phyloP scores from a whole-genome alignment of 2,888 invertebrate species.

The Chrysodeixis includens region DNA sequence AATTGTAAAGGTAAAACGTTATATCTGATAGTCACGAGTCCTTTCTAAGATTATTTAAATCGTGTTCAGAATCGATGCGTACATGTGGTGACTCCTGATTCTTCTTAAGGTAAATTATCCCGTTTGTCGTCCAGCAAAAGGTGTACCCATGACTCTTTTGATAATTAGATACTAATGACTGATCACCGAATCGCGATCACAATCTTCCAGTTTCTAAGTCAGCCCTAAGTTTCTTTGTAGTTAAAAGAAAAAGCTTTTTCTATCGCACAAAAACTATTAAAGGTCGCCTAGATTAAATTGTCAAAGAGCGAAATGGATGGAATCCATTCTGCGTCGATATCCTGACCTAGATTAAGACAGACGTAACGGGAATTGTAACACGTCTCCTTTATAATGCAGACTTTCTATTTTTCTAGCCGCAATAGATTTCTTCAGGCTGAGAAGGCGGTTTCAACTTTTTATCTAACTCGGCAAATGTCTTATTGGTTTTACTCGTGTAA shows the following conservation, averaged over 20 bases:
- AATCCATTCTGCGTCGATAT: background rate
- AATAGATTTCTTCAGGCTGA: background rate
- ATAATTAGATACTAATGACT: no score
- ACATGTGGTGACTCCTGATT: background rate
- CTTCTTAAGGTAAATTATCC: background rate
- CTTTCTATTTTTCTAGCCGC: background rate
- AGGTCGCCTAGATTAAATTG: background rate
- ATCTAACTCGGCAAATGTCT: background rate
- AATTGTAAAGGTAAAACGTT: no score
- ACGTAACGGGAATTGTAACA: background rate
- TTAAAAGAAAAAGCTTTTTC: background rate
- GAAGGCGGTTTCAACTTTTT: background rate
- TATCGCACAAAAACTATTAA: background rate
- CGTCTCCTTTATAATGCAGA: constrained; percentile 6
- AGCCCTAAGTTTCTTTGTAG: background rate
- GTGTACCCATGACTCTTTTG: background rate
- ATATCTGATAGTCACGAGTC: no score
- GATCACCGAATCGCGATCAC: no score
- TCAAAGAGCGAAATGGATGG: background rate
- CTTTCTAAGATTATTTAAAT: no score
- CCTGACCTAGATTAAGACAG: constrained; percentile 7
- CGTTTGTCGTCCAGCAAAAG: background rate
- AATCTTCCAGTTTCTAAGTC: no score
- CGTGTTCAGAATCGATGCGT: no score
- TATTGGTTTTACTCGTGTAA: no score